Evolutionary conservation across 2,113 vertebrate genomes (phyloP).

Genomic region (Clarias batrachus): DNA sequence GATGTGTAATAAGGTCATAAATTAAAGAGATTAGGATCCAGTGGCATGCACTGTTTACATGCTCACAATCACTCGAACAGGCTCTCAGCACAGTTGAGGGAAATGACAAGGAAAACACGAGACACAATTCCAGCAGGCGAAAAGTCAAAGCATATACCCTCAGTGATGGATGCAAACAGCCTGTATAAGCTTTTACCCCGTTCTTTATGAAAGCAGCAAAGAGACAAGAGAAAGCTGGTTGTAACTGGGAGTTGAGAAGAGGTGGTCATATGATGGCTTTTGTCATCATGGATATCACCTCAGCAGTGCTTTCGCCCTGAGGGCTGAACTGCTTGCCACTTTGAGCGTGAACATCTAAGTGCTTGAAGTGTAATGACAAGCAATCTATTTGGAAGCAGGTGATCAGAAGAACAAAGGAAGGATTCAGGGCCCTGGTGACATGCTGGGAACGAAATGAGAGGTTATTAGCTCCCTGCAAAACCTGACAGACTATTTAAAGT

Average conservation of each 20-base stretch:
- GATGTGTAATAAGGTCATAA: constrained; percentile 62
- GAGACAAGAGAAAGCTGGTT: constrained; percentile 22
- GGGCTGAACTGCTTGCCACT: constrained; percentile 61
- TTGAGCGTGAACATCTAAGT: constrained; percentile 73
- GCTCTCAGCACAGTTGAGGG: background rate
- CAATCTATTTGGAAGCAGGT: constrained; percentile 79
- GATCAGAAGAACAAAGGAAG: constrained; percentile 79
- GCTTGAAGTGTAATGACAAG: constrained; percentile 79
- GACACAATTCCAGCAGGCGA: background rate
- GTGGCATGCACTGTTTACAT: constrained; percentile 56
- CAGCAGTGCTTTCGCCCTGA: constrained; percentile 57
- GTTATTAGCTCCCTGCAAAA: constrained; percentile 76
- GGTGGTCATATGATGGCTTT: constrained; percentile 13
- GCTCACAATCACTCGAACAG: constrained; percentile 53
- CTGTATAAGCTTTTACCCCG: background rate
- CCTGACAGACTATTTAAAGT: constrained; percentile 77
- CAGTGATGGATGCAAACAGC: constrained; percentile 13
- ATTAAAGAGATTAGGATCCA: constrained; percentile 64
- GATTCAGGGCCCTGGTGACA: constrained; percentile 76
- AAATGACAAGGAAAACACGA: constrained; percentile 42
- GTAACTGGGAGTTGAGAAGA: background rate
- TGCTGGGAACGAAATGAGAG: constrained; percentile 78
- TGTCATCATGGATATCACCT: constrained; percentile 58
- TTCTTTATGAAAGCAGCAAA: background rate
- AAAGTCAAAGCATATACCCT: constrained; percentile 4